Percentiles rank a stretch among this genome's conserved stretches.
phyloP scores from a whole-genome alignment of 2,113 vertebrate species.

The Hippocampus comes region DNA sequence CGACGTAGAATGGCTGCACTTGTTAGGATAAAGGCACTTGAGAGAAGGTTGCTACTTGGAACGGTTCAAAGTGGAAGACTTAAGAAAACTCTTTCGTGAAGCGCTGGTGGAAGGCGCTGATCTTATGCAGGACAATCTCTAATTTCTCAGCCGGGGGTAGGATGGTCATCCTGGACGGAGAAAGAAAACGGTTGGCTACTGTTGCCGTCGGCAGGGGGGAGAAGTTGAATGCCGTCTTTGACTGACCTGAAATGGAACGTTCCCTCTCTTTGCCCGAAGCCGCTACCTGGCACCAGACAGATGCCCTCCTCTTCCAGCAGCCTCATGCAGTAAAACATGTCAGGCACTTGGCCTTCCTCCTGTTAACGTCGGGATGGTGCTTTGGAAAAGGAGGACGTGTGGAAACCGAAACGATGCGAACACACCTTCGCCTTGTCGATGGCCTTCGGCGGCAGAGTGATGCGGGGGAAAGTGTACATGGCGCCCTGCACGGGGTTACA shows the following conservation, averaged over 20 bases:
- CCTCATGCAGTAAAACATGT: constrained; percentile 88
- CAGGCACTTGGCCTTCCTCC: constrained; percentile 74
- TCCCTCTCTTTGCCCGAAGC: constrained; percentile 87
- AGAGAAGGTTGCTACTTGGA: background rate
- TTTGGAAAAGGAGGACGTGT: background rate
- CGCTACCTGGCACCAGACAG: constrained; percentile 89
- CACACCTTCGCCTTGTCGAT: constrained; percentile 78
- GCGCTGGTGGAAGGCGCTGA: constrained; percentile 77
- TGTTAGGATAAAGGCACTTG: background rate
- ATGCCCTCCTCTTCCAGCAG: constrained; percentile 90
- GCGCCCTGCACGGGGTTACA: constrained; percentile 93
- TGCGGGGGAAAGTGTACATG: constrained; percentile 88
- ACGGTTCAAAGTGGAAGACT: background rate
- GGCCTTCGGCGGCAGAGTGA: constrained; percentile 77
- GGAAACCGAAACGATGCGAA: background rate
- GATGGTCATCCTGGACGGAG: constrained; percentile 83
- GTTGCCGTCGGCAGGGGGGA: background rate
- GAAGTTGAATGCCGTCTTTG: too few relatives aligned
- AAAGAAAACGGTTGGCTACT: background rate
- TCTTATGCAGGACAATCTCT: constrained; percentile 73
- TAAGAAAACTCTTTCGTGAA: constrained; percentile 80
- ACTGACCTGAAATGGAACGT: constrained; percentile 88
- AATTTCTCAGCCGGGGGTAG: constrained; percentile 81
- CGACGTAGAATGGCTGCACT: background rate
- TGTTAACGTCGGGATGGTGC: constrained; percentile 35